These are phyloP conservation scores for Amia ocellicauda DNA, from an alignment of 2,113 vertebrate genomes.

Conservation along the genomic window DNA sequence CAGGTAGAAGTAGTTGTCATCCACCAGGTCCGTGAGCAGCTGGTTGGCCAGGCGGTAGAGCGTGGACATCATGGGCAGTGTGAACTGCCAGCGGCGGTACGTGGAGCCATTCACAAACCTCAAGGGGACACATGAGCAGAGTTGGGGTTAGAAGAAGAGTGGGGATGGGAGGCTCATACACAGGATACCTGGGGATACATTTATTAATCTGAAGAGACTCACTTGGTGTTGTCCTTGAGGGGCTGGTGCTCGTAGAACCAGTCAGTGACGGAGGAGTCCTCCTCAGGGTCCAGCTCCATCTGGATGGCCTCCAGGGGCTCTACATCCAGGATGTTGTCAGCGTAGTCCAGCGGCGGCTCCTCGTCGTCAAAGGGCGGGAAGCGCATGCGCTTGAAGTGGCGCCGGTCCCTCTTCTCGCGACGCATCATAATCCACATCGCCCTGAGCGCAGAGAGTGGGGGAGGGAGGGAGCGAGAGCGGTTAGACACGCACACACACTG, in stretches of 20 bases:
- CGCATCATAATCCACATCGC: slow-evolving; percentile 99
- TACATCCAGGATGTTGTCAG: slow-evolving; percentile 96
- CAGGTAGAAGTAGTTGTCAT: slow-evolving; percentile 95
- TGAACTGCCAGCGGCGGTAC: slow-evolving; percentile 97
- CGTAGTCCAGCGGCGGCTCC: slow-evolving; percentile 93
- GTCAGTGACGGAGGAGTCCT: slow-evolving; percentile 84
- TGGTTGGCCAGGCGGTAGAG: slow-evolving; percentile 97
- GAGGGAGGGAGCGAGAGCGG: accelerated
- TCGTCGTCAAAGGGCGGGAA: slow-evolving; percentile 97
- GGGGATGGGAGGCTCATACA: background rate
- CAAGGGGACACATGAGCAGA: background rate
- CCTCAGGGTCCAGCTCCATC: slow-evolving; percentile 90
- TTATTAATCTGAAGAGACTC: slow-evolving; percentile 31
- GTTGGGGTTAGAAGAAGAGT: background rate
- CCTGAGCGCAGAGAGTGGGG: slow-evolving; percentile 38
- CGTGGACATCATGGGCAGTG: slow-evolving; percentile 97
- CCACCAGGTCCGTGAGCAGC: slow-evolving; percentile 92
- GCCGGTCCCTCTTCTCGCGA: slow-evolving; percentile 90
- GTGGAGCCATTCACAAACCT: slow-evolving; percentile 96
- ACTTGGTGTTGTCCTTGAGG: slow-evolving; percentile 89
- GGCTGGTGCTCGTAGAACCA: slow-evolving; percentile 99
- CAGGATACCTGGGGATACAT: too few species aligned
- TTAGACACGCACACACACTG: too few species aligned
- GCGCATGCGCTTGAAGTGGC: slow-evolving; percentile 97
- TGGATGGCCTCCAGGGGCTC: slow-evolving; percentile 96